phyloP scores from a whole-genome alignment of 1,140 invertebrate species.

The Stenopsyche tienmushanensis region DNA sequence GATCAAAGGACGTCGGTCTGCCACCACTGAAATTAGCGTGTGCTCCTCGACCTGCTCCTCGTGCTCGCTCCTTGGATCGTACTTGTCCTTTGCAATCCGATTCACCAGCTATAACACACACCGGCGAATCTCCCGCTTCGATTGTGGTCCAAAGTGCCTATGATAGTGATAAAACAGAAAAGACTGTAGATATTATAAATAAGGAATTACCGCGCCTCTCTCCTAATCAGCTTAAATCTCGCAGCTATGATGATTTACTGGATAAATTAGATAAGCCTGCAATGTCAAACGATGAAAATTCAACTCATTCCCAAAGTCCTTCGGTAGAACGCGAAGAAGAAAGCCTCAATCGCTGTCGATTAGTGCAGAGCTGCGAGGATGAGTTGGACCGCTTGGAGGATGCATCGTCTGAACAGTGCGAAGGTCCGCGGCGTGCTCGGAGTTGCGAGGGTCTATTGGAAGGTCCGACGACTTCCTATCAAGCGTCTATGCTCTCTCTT shows the following conservation, averaged over 20 bases:
- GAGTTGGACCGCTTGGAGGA: constrained; percentile 45
- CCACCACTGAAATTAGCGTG: constrained; percentile 44
- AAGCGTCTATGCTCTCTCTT: constrained; percentile 48
- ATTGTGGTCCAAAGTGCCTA: constrained; percentile 34
- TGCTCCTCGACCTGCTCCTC: constrained; percentile 40
- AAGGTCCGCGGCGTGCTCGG: constrained; percentile 46
- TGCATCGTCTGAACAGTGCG: constrained; percentile 44
- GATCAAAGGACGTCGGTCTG: constrained; percentile 56
- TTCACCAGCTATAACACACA: constrained; percentile 23
- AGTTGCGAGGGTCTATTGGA: constrained; percentile 53
- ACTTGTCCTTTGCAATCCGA: constrained; percentile 42
- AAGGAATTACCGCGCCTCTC: constrained; percentile 33
- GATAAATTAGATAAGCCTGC: constrained; percentile 46
- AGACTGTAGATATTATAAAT: constrained; percentile 31
- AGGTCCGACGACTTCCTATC: constrained; percentile 41
- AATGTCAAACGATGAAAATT: constrained; percentile 39
- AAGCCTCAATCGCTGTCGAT: constrained; percentile 7
- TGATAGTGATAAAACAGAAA: constrained; percentile 45
- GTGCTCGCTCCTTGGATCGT: constrained; percentile 40
- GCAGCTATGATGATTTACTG: constrained; percentile 68
- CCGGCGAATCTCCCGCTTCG: constrained; percentile 1
- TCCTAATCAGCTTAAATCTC: constrained; percentile 56
- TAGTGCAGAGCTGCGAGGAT: constrained; percentile 49
- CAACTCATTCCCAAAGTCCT: constrained; percentile 42
- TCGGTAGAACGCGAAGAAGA: constrained; percentile 45